These are phyloP conservation scores for Tachysurus vachellii DNA, from an alignment of 2,113 vertebrate genomes.

Conservation along the genomic window DNA sequence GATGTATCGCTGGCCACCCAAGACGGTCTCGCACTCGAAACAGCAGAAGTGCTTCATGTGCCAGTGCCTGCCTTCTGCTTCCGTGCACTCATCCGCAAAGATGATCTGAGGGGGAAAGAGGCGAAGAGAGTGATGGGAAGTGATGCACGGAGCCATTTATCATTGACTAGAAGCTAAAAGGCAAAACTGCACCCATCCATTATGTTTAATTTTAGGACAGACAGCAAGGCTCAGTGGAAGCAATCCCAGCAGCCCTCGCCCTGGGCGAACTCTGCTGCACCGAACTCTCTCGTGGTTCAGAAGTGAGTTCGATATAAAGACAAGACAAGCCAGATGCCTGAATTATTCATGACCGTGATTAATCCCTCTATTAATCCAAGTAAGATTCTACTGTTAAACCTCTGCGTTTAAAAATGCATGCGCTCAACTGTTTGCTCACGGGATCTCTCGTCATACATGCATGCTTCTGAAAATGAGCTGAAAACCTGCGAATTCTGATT, in stretches of 20 bases:
- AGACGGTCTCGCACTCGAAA: constrained; percentile 92
- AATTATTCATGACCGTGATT: constrained; percentile 32
- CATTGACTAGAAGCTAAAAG: constrained; percentile 19
- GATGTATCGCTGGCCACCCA: constrained; percentile 97
- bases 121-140: constrained; percentile 5
- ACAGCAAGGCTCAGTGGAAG: not conserved
- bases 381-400: not conserved
- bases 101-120: constrained; percentile 82
- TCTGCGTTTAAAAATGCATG: constrained; percentile 31
- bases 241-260: not conserved
- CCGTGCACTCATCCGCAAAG: constrained; percentile 95
- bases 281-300: not conserved
- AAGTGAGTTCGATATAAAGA: too few species aligned
- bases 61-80: constrained; percentile 97
- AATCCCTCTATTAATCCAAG: constrained; percentile 5
- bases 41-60: constrained; percentile 99
- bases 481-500: not conserved
- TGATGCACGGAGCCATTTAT: constrained; percentile 16
- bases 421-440: not conserved
- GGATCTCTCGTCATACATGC: not conserved
- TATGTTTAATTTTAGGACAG: constrained; percentile 12
- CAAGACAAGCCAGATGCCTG: not conserved
- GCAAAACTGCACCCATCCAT: constrained; percentile 9
- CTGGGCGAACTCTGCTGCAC: not conserved
- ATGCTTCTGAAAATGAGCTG: not conserved